phyloP scores from a whole-genome alignment of 2,888 invertebrate species.

The Drepana falcataria region DNA sequence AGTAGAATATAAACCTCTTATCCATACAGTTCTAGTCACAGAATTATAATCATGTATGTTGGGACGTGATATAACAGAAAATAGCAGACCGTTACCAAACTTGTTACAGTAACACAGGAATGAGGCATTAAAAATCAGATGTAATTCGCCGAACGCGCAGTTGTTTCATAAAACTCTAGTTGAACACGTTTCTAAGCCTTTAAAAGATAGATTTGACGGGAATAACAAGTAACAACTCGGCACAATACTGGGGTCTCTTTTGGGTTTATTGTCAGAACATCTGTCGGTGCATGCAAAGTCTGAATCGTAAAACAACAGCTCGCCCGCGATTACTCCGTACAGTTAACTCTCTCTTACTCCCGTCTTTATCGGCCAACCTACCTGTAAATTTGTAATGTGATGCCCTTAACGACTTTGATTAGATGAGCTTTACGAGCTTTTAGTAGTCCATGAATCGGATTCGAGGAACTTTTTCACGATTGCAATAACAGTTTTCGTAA shows the following conservation, averaged over 20 bases:
- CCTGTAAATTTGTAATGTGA: constrained; percentile 68
- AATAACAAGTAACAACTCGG: constrained; percentile 49
- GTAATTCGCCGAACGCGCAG: constrained; percentile 20
- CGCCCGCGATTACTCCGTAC: constrained; percentile 55
- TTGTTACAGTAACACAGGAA: constrained; percentile 16
- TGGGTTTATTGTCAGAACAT: constrained; percentile 66
- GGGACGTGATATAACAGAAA: background rate
- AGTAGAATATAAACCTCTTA: background rate
- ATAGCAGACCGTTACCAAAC: constrained; percentile 20
- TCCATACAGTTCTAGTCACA: constrained; percentile 1
- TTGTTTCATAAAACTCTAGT: constrained; percentile 44
- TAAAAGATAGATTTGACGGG: constrained; percentile 48
- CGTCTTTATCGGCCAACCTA: constrained; percentile 64
- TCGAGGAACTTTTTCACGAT: constrained; percentile 16
- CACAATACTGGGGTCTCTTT: constrained; percentile 48
- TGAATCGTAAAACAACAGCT: constrained; percentile 59
- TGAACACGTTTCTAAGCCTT: constrained; percentile 43
- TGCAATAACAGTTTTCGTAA: constrained; percentile 9
- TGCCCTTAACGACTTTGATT: constrained; percentile 56
- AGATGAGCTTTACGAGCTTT: constrained; percentile 42
- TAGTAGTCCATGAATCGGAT: constrained; percentile 33
- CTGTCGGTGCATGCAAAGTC: constrained; percentile 72
- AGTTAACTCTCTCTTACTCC: constrained; percentile 70
- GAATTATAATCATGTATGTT: background rate
- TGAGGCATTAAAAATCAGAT: constrained; percentile 21